Conservation (phyloP, 2,113 vertebrate species). For the Spea bombifrons region DNA sequence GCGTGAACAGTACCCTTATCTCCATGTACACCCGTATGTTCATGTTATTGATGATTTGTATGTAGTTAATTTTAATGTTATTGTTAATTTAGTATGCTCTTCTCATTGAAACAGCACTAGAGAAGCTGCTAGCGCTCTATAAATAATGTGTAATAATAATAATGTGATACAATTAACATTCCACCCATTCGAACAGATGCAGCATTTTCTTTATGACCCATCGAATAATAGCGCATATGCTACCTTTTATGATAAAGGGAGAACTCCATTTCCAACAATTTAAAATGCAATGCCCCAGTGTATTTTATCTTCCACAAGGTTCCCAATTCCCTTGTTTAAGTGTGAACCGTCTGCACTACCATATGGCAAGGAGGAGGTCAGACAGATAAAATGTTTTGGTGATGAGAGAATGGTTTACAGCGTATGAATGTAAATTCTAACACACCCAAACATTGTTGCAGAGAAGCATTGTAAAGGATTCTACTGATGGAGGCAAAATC, state of each 20-base stretch:
- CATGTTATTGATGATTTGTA: no score
- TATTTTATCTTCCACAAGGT: conserved; percentile 30
- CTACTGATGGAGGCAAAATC: conserved; percentile 66
- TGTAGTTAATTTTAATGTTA: no score
- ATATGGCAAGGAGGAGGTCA: conserved; percentile 96
- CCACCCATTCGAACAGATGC: conserved; percentile 31
- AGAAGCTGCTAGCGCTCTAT: no score
- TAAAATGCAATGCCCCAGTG: conserved; percentile 15
- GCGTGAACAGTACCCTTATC: no score
- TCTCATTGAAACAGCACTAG: no score
- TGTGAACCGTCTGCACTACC: conserved; percentile 66
- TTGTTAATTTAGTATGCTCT: no score
- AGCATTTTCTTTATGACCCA: conserved; percentile 6
- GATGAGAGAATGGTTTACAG: conserved; percentile 83
- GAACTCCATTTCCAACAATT: conserved; percentile 15
- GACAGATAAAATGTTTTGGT: conserved; percentile 86
- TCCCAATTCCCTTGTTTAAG: conserved; percentile 48
- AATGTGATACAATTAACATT: neutral
- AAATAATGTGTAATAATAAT: no score
- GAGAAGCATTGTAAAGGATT: conserved; percentile 67
- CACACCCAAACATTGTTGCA: conserved; percentile 84
- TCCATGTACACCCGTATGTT: no score
- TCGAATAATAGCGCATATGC: conserved; percentile 24
- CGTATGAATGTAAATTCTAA: conserved; percentile 84
- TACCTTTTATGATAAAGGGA: conserved; percentile 3